phyloP scores from a whole-genome alignment of 2,113 vertebrate species.

The Toxotes chatareus region DNA sequence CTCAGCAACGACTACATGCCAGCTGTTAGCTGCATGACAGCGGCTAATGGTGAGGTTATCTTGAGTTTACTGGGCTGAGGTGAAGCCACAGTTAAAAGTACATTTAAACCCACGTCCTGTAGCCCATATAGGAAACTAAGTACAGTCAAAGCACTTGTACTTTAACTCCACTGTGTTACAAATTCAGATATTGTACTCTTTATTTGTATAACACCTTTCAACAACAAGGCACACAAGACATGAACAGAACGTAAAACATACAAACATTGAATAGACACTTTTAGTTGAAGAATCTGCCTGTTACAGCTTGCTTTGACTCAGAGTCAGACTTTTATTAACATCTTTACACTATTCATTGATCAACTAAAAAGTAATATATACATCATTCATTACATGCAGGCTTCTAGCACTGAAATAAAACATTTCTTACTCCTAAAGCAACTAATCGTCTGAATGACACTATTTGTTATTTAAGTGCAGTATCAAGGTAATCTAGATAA shows the following conservation, averaged over 20 bases:
- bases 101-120: not conserved
- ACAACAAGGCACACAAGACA: too few relatives aligned
- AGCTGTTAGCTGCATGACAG: constrained; percentile 23
- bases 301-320: not conserved
- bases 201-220: too few relatives aligned
- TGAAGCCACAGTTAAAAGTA: not conserved
- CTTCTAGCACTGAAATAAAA: not conserved
- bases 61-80: not conserved
- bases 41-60: not conserved
- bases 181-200: not conserved
- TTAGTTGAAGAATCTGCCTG: not conserved
- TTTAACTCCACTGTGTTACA: not conserved
- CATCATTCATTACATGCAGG: not conserved
- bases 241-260: too few relatives aligned
- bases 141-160: not conserved
- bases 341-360: not conserved
- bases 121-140: not conserved
- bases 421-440: not conserved
- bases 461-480: not conserved
- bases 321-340: not conserved
- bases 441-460: not conserved
- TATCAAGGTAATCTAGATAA: not conserved
- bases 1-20: not conserved
- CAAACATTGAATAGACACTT: too few relatives aligned
- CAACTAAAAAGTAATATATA: not conserved